phyloP scores from a whole-genome alignment of 2,888 invertebrate species.

The Hypena proboscidalis region DNA sequence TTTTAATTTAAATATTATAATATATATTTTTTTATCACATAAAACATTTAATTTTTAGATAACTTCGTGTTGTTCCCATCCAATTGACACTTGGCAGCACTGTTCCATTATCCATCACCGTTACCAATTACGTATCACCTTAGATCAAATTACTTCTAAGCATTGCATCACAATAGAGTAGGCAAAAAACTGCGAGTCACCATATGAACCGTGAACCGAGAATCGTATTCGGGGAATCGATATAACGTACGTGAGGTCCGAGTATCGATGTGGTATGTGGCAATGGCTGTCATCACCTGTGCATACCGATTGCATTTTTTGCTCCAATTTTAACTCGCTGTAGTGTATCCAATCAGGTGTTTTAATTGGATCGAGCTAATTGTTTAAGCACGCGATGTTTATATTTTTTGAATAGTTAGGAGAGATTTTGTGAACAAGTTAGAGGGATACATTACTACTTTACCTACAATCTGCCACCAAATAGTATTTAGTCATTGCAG shows the following conservation, averaged over 20 bases:
- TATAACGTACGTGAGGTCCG: conserved; percentile 36
- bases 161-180: conserved; percentile 63
- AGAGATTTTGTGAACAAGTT: no score
- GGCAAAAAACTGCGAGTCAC: conserved; percentile 62
- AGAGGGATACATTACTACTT: no score
- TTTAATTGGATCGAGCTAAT: conserved; percentile 20
- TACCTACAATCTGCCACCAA: no score
- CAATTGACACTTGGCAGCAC: no score
- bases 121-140: conserved; percentile 73
- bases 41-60: no score
- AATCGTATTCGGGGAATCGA: conserved; percentile 46
- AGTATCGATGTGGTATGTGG: conserved; percentile 26
- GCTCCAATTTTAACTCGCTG: conserved; percentile 15
- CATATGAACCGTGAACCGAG: conserved; percentile 42
- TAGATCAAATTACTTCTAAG: conserved; percentile 66
- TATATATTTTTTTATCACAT: no score
- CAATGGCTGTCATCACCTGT: conserved; percentile 26
- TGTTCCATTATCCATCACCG: conserved; percentile 61
- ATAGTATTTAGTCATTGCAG: no score
- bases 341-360: conserved; percentile 27
- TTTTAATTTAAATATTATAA: no score
- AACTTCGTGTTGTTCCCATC: no score
- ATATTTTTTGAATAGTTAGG: no score
- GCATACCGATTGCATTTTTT: conserved; percentile 31
- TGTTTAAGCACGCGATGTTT: conserved; percentile 7